phyloP scores from a whole-genome alignment of 2,888 invertebrate genomes.

The Hydroisotoma schaefferi region DNA sequence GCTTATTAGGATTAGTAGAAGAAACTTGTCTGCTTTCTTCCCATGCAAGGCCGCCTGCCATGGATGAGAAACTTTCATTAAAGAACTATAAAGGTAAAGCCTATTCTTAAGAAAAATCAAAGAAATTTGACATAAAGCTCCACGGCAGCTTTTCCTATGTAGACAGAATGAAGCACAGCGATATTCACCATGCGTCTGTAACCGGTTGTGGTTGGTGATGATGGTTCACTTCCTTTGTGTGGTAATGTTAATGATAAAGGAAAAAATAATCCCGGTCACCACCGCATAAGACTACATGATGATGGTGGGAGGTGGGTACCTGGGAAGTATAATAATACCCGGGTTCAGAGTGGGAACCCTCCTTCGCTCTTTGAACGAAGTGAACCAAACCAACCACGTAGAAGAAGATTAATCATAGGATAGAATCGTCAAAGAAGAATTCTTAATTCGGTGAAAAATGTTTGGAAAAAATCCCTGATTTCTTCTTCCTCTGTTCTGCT shows the following conservation, averaged over 20 bases:
- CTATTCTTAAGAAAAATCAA: conserved; percentile 2
- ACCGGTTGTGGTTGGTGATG: no score
- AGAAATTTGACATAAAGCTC: conserved; percentile 1
- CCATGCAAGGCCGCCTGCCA: not conserved
- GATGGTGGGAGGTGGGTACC: no score
- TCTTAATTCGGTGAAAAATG: conserved; percentile 10
- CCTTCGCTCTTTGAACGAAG: conserved; percentile 5
- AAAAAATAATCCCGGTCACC: not conserved
- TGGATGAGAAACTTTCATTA: conserved; percentile 13
- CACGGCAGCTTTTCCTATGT: no score
- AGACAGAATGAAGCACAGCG: no score
- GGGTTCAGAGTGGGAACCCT: no score
- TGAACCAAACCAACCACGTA: conserved; percentile 4
- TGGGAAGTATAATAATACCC: no score
- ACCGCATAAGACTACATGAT: not conserved
- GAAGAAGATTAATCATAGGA: conserved; percentile 11
- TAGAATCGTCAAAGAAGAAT: conserved; percentile 18
- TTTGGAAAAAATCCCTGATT: conserved; percentile 11
- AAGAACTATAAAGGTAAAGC: conserved; percentile 3
- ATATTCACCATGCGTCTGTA: not conserved
- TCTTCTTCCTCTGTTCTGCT: conserved; percentile 11
- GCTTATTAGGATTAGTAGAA: conserved; percentile 14
- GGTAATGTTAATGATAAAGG: conserved; percentile 4
- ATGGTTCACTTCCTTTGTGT: not conserved
- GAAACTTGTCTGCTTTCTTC: conserved; percentile 2